A percentile compares a stretch with the other conserved stretches of the same genome.
phyloP scores from a whole-genome alignment of 2,113 vertebrate genomes.

The Phyllostomus discolor region DNA sequence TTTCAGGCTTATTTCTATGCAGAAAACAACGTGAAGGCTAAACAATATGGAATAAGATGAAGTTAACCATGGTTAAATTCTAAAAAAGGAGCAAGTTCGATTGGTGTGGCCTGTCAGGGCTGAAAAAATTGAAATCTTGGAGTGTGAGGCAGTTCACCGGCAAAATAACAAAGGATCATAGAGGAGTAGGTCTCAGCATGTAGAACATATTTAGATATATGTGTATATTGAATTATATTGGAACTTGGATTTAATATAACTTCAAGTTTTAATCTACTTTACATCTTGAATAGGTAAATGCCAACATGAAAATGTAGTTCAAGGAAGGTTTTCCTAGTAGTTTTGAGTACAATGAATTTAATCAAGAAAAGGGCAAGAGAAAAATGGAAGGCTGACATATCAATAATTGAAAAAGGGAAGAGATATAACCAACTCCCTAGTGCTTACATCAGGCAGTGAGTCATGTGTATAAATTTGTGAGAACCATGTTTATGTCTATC shows the following conservation, averaged over 20 bases:
- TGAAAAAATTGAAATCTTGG: background rate
- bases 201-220: background rate
- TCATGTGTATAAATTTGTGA: background rate
- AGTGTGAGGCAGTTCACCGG: background rate
- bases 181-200: background rate
- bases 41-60: background rate
- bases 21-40: background rate
- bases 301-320: background rate
- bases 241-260: background rate
- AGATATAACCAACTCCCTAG: background rate
- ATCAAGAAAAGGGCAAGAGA: background rate
- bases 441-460: background rate
- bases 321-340: background rate
- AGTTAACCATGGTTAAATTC: background rate
- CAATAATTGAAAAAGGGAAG: background rate
- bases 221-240: background rate
- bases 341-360: background rate
- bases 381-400: background rate
- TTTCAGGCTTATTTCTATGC: background rate
- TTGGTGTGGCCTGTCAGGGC: accelerated
- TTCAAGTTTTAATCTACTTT: background rate
- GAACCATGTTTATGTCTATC: background rate
- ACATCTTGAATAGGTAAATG: background rate
- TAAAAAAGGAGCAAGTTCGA: background rate
- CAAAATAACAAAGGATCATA: background rate